Evolutionary conservation across 1,140 invertebrate genomes (phyloP).

Genomic region (Parasteatoda tepidariorum): DNA sequence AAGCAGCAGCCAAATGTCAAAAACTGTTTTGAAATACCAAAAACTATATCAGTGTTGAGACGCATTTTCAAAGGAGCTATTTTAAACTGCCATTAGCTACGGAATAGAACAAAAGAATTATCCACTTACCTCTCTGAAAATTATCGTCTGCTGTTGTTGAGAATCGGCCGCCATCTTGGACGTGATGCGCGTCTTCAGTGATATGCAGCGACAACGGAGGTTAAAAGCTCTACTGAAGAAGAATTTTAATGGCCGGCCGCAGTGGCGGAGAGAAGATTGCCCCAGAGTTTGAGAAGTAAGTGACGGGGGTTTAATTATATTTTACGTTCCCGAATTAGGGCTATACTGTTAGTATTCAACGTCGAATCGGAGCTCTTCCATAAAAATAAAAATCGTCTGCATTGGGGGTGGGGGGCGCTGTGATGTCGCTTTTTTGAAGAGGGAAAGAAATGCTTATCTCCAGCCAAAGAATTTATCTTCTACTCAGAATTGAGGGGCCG

Average conservation of each 20-base stretch:
- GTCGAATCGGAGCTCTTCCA: slow-evolving; percentile 37
- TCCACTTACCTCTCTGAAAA: not conserved
- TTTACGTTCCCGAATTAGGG: slow-evolving; percentile 45
- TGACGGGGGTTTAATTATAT: slow-evolving; percentile 42
- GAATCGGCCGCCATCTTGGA: slow-evolving; percentile 26
- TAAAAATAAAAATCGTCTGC: slow-evolving; percentile 40
- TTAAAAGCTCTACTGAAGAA: not conserved
- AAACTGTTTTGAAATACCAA: too few species aligned
- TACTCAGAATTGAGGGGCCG: not conserved
- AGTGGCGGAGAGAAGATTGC: not conserved
- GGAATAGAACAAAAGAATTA: not conserved
- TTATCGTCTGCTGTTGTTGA: not conserved
- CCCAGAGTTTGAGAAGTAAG: slow-evolving; percentile 24
- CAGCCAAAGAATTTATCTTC: not conserved
- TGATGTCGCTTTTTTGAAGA: not conserved
- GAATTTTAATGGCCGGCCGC: not conserved
- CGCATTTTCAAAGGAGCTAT: not conserved
- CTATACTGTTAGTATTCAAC: slow-evolving; percentile 10
- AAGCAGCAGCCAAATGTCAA: too few species aligned
- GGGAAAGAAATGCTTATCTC: not conserved
- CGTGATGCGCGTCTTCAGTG: slow-evolving; percentile 7
- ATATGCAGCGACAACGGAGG: not conserved
- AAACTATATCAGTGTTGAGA: too few species aligned
- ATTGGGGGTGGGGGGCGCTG: slow-evolving; percentile 22
- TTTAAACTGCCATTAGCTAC: not conserved